Percentiles rank a stretch among this genome's conserved stretches.
phyloP scores from a whole-genome alignment of 2,113 vertebrate genomes.

The Asarcornis scutulata region DNA sequence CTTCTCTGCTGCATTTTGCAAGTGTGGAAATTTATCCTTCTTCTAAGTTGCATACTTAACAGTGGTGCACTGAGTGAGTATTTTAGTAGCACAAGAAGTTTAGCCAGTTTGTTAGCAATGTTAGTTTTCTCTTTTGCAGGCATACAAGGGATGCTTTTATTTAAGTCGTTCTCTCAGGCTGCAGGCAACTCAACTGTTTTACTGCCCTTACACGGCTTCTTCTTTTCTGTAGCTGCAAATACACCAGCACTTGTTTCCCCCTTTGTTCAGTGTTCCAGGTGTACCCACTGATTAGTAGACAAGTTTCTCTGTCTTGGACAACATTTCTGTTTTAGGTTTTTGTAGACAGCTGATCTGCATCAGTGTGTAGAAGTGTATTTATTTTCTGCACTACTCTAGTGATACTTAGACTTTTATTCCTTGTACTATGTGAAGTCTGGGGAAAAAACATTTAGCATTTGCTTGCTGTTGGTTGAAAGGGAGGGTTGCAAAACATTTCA shows the following conservation, averaged over 20 bases:
- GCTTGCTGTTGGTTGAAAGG: neutral
- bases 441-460: neutral
- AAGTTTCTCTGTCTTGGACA: neutral
- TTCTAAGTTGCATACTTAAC: neutral
- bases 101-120: neutral
- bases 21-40: neutral
- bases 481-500: neutral
- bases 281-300: neutral
- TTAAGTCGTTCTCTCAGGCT: neutral
- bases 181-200: neutral
- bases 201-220: neutral
- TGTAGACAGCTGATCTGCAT: neutral
- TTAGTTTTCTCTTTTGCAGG: neutral
- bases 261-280: neutral
- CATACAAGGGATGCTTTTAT: neutral
- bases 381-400: neutral
- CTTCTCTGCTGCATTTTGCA: neutral
- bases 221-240: neutral
- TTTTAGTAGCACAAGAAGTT: neutral
- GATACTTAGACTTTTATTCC: neutral
- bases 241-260: neutral
- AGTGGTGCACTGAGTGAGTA: neutral
- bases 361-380: neutral
- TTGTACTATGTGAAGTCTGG: neutral
- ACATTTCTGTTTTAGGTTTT: neutral